Evolutionary conservation across 1,140 invertebrate species (phyloP), one percentile per base, ranked within the genome.

Genomic region (Aphaenogaster rudis): DNA sequence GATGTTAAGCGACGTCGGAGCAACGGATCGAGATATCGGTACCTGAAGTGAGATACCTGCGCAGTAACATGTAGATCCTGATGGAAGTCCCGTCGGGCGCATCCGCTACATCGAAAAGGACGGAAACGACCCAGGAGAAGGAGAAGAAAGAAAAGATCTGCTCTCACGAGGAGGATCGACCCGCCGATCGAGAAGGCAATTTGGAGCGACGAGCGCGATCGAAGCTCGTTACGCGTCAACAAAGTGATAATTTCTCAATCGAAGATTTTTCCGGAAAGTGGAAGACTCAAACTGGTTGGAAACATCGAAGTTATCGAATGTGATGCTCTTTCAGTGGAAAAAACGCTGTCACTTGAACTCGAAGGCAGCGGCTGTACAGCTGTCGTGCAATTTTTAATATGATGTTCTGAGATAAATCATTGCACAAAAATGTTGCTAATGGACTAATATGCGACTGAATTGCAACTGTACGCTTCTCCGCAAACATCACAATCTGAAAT

Each of bases 41-140:
- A 52, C 33, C 45, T 42, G 42, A 48, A 64, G 72, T 72, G 78
- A 76, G 42, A 69, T 87, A 79, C 78, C 52, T 69, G 36, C 45
- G 54, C 78, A 48, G 17, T 76, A 77, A 86, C 63, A 90, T 74
- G 85, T 80, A 82, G 82, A 87, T 88, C 45, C 15, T 13, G 52
- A 80, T 61, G 63, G 48, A 54, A 85, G 76, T 67, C 39, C 86
- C 59, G 85, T 77, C 69, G 76, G 72, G 11, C 45, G 28, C 76
- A 59, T 77, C 54, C 54, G 54, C 42, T 42, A 57, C 69, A 39
- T 76, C 72, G 80, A 74, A 59, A 42, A 84, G 80, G n/a, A 86
- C 15, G 36, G 63, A 63, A 79, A 54, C 13, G 33, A 36, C 13
- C 50, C 59, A 42, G 50, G 21, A 69, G n/a, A 1, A 59, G 0